phyloP scores from a whole-genome alignment of 2,113 vertebrate genomes.

The Dissostichus mawsoni region DNA sequence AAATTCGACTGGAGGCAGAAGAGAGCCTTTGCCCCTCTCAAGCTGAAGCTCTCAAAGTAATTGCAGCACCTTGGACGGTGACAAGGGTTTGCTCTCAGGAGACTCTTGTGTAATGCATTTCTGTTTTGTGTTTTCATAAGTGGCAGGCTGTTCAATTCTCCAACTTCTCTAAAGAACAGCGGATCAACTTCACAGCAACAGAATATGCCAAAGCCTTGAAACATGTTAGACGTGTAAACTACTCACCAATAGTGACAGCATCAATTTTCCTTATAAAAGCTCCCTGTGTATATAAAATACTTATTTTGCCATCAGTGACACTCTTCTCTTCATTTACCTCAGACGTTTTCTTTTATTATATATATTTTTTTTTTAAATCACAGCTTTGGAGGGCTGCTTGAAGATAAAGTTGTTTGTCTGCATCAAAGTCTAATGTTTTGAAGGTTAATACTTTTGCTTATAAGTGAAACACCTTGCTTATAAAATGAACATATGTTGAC shows the following conservation, averaged over 20 bases:
- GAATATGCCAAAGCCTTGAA: conserved; percentile 29
- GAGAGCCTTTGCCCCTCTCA: conserved; percentile 11
- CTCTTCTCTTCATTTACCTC: not conserved
- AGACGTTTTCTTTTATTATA: not conserved
- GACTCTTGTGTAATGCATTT: conserved; percentile 17
- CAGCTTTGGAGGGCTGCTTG: not conserved
- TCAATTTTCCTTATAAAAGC: conserved; percentile 2
- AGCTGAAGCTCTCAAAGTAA: conserved; percentile 38
- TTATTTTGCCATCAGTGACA: not conserved
- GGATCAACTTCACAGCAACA: conserved; percentile 35
- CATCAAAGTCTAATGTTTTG: not conserved
- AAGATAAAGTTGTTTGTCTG: conserved; percentile 8
- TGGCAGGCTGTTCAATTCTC: conserved; percentile 21
- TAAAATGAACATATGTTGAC: not conserved
- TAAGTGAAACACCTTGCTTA: conserved; percentile 30
- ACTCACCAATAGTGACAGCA: conserved; percentile 13
- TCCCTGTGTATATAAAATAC: conserved; percentile 1
- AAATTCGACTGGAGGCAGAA: not conserved
- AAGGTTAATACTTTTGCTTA: conserved; percentile 9
- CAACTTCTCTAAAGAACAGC: conserved; percentile 2
- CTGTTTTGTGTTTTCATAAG: conserved; percentile 40
- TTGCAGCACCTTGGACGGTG: conserved; percentile 50
- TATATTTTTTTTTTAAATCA: not conserved
- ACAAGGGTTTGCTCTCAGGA: conserved; percentile 43
- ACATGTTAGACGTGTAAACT: conserved; percentile 40